These are phyloP conservation scores for Brachionus plicatilis DNA, from an alignment of 1,140 invertebrate species.

Conservation along the genomic window DNA sequence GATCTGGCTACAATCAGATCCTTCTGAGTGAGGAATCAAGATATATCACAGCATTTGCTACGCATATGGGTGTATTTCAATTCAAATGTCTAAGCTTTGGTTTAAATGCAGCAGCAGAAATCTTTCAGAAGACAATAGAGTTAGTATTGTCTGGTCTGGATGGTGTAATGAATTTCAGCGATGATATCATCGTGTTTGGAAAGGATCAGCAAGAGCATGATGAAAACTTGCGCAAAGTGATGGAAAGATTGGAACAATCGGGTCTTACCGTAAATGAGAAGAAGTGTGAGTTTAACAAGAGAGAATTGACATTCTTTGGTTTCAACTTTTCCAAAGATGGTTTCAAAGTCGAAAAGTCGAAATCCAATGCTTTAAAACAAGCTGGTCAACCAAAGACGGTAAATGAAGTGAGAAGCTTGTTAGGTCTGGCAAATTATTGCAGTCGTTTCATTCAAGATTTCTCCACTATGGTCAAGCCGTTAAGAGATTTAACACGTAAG, in stretches of 20 bases:
- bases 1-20: not conserved
- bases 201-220: not conserved
- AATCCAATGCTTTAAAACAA: not conserved
- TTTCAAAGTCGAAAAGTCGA: not conserved
- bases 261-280: not conserved
- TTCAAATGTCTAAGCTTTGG: not conserved
- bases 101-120: not conserved
- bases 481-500: slow-evolving; percentile 42
- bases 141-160: not conserved
- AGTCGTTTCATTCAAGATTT: slow-evolving; percentile 49
- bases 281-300: not conserved
- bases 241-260: not conserved
- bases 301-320: not conserved
- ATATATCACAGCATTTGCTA: not conserved
- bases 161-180: not conserved
- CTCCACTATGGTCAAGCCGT: slow-evolving; percentile 45
- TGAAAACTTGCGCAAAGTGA: not conserved
- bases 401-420: slow-evolving; percentile 42
- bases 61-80: not conserved
- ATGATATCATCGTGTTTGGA: not conserved
- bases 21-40: not conserved
- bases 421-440: slow-evolving; percentile 50
- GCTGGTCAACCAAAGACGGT: not conserved
- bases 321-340: not conserved
- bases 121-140: not conserved